Percentiles rank a stretch among this genome's conserved stretches.
Conservation (phyloP, 2,888 invertebrate species). For the Serripes groenlandicus region DNA sequence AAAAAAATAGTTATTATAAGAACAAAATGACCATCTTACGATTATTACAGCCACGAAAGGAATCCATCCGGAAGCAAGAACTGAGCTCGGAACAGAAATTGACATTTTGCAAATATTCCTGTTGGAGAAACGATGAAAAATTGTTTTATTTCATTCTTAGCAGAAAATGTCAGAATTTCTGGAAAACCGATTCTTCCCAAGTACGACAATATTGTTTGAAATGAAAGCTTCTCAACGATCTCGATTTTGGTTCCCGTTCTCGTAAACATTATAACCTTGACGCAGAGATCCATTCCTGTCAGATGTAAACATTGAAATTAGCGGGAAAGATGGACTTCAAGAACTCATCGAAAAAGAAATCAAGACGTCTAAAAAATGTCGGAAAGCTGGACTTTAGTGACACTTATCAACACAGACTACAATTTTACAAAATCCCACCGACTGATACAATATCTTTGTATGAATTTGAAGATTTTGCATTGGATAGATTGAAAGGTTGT, state of each 20-base stretch:
- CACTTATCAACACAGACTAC: slow-evolving; percentile 64
- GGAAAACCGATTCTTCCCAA: background rate
- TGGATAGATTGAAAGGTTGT: slow-evolving; percentile 92
- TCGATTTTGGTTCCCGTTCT: background rate
- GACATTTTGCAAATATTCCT: slow-evolving; percentile 21
- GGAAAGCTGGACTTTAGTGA: background rate
- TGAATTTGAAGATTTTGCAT: slow-evolving; percentile 95
- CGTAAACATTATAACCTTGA: background rate
- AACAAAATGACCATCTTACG: slow-evolving; percentile 71
- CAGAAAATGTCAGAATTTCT: background rate
- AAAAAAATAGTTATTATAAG: too few species aligned
- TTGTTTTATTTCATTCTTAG: too few species aligned
- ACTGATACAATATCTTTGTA: slow-evolving; percentile 91
- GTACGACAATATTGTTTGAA: background rate
- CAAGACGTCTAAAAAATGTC: background rate
- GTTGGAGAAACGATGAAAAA: background rate
- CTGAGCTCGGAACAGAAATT: slow-evolving; percentile 71
- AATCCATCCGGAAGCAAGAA: slow-evolving; percentile 85
- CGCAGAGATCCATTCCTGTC: background rate
- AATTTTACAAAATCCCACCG: slow-evolving; percentile 93
- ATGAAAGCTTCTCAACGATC: background rate
- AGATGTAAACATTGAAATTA: slow-evolving; percentile 17
- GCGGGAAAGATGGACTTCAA: slow-evolving; percentile 22
- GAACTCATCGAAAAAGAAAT: background rate
- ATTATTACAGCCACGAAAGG: slow-evolving; percentile 84